phyloP scores from a whole-genome alignment of 2,113 vertebrate species.

The Cichladusa arquata region DNA sequence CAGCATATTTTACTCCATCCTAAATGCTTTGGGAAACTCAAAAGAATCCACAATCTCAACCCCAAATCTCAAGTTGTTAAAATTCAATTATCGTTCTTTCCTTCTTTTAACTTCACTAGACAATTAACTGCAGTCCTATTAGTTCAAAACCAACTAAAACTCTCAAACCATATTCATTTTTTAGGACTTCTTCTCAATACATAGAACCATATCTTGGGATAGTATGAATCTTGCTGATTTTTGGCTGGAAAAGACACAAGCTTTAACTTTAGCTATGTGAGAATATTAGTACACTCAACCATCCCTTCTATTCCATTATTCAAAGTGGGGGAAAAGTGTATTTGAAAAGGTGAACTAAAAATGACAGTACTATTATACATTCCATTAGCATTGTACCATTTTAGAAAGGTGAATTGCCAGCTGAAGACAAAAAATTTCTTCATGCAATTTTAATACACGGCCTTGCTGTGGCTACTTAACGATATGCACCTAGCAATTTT shows the following conservation, averaged over 20 bases:
- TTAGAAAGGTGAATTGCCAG: neutral
- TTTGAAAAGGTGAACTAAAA: constrained; percentile 14
- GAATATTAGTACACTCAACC: neutral
- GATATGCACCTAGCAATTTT: neutral
- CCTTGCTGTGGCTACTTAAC: constrained; percentile 4
- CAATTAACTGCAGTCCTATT: neutral
- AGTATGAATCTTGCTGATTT: neutral
- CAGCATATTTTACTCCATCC: neutral
- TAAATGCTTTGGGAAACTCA: neutral
- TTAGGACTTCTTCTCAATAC: neutral
- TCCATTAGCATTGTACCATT: constrained; percentile 21
- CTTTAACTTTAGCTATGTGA: neutral
- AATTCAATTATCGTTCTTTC: neutral
- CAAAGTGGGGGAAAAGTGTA: neutral
- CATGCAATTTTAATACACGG: constrained; percentile 38
- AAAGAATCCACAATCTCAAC: neutral
- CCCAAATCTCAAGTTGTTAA: neutral
- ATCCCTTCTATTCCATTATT: neutral
- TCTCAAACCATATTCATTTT: neutral
- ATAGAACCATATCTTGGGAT: neutral
- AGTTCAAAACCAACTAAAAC: neutral
- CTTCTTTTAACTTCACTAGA: neutral
- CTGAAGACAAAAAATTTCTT: constrained; percentile 13
- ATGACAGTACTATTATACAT: neutral
- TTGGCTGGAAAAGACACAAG: neutral